Percentiles rank a stretch among this genome's conserved stretches.
Conservation (phyloP, 2,797 vertebrate species). For the Scomberomorus guttatus region DNA sequence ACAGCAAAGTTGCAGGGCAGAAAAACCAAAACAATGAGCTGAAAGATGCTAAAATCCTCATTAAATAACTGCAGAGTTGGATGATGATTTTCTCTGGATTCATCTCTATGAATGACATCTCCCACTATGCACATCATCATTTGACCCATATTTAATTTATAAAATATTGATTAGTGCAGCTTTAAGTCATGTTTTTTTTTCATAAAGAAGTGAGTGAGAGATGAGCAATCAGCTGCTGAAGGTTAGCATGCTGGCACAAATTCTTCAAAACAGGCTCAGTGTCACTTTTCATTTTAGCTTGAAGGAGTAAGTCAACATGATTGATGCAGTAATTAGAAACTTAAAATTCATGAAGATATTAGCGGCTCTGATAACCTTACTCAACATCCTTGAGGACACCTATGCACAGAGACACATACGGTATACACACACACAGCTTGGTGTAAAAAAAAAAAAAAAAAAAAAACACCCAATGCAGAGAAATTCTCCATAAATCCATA, state of each 20-base stretch:
- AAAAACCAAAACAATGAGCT: conserved; percentile 2
- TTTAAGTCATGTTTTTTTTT: not conserved
- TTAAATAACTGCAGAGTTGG: not conserved
- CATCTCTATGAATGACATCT: not conserved
- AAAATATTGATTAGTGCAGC: not conserved
- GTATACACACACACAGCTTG: conserved; percentile 26
- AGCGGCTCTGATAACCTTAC: conserved; percentile 67
- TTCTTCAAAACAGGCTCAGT: conserved; percentile 20
- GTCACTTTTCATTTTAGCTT: conserved; percentile 35
- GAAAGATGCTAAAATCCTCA: no score
- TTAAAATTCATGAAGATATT: conserved; percentile 61
- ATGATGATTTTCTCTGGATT: no score
- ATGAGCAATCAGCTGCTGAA: conserved; percentile 24
- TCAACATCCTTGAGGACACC: conserved; percentile 51
- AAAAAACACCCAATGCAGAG: conserved; percentile 55
- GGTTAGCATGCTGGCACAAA: conserved; percentile 27
- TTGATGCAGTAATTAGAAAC: conserved; percentile 74
- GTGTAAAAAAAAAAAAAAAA: conserved; percentile 29
- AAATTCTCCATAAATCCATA: conserved; percentile 85
- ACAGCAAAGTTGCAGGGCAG: not conserved
- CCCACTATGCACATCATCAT: not conserved
- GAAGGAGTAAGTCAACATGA: conserved; percentile 58
- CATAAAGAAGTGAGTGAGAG: not conserved
- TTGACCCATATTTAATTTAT: not conserved
- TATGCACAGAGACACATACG: conserved; percentile 17